Evolutionary conservation across 2,113 vertebrate genomes (phyloP).

Genomic region (Urocynchramus pylzowi): DNA sequence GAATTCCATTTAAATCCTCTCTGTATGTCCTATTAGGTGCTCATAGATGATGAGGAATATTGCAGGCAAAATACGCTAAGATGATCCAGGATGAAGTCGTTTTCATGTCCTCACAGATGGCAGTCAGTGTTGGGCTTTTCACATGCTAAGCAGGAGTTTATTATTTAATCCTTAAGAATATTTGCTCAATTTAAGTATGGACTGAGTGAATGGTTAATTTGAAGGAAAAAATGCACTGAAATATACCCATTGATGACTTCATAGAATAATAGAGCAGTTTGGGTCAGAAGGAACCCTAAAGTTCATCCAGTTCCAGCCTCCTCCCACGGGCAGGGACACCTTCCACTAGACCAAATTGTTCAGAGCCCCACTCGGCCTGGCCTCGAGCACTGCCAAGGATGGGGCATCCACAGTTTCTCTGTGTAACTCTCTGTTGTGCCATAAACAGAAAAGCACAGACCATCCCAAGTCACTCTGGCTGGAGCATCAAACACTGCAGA

Average conservation of each 20-base stretch:
- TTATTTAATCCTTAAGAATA: background rate
- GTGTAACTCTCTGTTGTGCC: background rate
- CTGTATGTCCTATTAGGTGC: background rate
- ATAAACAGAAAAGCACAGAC: background rate
- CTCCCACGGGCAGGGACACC: background rate
- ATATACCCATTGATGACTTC: background rate
- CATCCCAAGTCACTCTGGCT: background rate
- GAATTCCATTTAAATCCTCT: background rate
- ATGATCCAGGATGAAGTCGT: background rate
- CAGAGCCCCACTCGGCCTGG: accelerated
- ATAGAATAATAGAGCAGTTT: background rate
- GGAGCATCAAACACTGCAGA: background rate
- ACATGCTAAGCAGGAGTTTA: background rate
- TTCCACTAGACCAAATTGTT: background rate
- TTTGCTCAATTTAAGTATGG: accelerated
- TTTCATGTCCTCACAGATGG: background rate
- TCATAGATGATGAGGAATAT: background rate
- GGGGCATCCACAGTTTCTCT: background rate
- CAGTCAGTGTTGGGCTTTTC: background rate
- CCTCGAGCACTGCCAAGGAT: background rate
- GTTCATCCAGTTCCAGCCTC: no score
- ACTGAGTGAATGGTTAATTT: background rate
- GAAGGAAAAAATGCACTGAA: background rate
- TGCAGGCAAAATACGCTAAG: background rate
- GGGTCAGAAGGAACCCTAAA: background rate